Percentiles rank a stretch among this genome's conserved stretches.
phyloP scores from a whole-genome alignment of 2,797 vertebrate genomes.

The Scolopax bukidnonensis region DNA sequence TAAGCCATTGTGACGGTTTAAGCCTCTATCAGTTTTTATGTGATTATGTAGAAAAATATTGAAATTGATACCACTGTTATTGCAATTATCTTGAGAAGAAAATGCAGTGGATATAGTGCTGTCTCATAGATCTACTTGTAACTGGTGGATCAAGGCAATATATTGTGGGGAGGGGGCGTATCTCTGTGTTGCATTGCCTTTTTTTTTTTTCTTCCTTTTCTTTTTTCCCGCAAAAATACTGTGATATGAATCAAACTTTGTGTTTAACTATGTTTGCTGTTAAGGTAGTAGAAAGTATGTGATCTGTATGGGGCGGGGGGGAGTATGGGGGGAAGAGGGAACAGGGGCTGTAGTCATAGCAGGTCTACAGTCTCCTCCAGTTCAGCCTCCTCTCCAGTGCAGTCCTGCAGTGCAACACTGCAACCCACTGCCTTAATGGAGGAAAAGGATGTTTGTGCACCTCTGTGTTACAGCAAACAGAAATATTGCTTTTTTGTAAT shows the following conservation, averaged over 20 bases:
- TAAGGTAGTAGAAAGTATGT: not conserved
- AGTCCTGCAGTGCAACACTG: not conserved
- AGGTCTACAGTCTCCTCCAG: not conserved
- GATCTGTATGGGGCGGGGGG: not conserved
- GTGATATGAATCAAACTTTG: not conserved
- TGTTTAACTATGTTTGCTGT: constrained; percentile 42
- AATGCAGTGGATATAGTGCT: not conserved
- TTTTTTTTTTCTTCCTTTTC: not conserved
- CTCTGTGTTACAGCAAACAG: not conserved
- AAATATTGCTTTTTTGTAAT: not conserved
- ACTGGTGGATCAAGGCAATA: not conserved
- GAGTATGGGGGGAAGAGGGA: too few relatives aligned
- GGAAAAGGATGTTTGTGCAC: not conserved
- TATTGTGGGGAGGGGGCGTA: not conserved
- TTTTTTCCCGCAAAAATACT: not conserved
- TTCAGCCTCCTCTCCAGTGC: not conserved
- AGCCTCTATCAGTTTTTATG: not conserved
- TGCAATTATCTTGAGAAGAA: not conserved
- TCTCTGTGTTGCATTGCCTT: not conserved
- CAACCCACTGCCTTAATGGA: not conserved
- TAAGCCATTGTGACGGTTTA: not conserved
- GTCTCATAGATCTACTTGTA: not conserved
- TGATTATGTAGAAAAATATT: not conserved
- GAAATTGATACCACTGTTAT: not conserved
- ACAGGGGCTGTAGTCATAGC: not conserved